A percentile compares a stretch with the other conserved stretches of the same genome.
phyloP scores from a whole-genome alignment of 2,797 vertebrate genomes.

The Sebastes glaucus region DNA sequence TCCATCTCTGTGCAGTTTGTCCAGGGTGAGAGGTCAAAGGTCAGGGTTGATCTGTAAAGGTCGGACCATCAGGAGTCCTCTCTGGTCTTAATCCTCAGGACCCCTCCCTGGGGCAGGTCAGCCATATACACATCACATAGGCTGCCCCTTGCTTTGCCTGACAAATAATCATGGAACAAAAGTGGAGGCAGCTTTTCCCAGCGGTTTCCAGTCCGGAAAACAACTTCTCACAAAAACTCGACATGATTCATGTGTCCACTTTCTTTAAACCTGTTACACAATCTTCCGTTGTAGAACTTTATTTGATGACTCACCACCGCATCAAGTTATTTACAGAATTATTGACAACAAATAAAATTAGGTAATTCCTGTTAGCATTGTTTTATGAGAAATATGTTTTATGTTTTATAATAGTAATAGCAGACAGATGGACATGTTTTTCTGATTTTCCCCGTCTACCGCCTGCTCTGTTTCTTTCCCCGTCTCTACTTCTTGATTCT shows the following conservation, averaged over 20 bases:
- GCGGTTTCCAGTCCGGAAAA: neutral
- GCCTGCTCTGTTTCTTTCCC: conserved; percentile 11
- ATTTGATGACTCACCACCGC: neutral
- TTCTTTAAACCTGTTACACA: neutral
- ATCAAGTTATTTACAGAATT: neutral
- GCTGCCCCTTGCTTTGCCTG: conserved; percentile 41
- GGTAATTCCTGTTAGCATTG: neutral
- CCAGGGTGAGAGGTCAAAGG: conserved; percentile 44
- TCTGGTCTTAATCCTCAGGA: conserved; percentile 56
- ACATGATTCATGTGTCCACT: conserved; percentile 7
- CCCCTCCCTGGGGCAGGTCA: conserved; percentile 54
- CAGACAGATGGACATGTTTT: conserved; percentile 36
- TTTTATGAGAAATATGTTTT: conserved; percentile 20
- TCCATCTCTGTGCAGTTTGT: conserved; percentile 23
- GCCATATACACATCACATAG: conserved; percentile 21
- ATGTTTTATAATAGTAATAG: neutral
- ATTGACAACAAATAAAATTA: conserved; percentile 4
- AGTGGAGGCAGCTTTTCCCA: neutral
- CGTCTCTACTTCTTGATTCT: conserved; percentile 66
- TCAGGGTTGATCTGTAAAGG: conserved; percentile 42
- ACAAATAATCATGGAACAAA: conserved; percentile 52
- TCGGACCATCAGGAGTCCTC: conserved; percentile 33
- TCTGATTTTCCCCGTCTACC: conserved; percentile 16
- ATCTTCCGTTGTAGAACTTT: neutral
- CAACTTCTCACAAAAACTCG: neutral